These are phyloP conservation scores for Drosophila peninsularis DNA, from an alignment of 2,888 invertebrate genomes.

Conservation along the genomic window DNA sequence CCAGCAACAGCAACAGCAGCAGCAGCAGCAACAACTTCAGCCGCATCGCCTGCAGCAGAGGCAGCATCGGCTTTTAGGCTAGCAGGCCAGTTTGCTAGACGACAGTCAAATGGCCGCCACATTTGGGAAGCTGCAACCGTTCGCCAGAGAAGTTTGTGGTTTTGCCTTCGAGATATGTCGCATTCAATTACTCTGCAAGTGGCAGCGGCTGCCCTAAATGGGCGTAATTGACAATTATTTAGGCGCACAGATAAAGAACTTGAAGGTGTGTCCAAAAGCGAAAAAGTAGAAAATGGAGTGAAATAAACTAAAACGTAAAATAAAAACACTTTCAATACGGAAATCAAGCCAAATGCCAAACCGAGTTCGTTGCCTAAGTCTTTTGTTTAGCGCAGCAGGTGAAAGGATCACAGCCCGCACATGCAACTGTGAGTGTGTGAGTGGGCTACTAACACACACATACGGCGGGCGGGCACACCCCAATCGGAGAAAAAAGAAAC, in stretches of 20 bases:
- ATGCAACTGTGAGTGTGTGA: constrained; percentile 7
- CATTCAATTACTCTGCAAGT: constrained; percentile 63
- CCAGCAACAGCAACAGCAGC: no score
- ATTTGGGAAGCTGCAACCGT: constrained; percentile 73
- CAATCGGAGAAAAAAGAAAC: constrained; percentile 8
- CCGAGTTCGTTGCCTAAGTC: constrained; percentile 75
- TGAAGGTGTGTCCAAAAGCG: constrained; percentile 52
- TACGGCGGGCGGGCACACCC: constrained; percentile 54
- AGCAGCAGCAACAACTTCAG: not conserved
- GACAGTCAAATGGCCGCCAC: constrained; percentile 56
- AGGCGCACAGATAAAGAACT: constrained; percentile 60
- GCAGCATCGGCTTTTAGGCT: constrained; percentile 24
- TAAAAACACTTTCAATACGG: constrained; percentile 66
- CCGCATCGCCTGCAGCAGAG: constrained; percentile 5
- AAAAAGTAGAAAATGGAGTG: constrained; percentile 1
- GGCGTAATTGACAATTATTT: constrained; percentile 61
- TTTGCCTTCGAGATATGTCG: constrained; percentile 55
- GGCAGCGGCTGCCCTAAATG: constrained; percentile 42
- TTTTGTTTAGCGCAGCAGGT: constrained; percentile 72
- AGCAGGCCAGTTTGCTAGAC: constrained; percentile 27
- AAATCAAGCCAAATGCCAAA: constrained; percentile 43
- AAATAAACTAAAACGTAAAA: not conserved
- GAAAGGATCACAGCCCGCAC: constrained; percentile 59
- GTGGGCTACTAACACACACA: constrained; percentile 32
- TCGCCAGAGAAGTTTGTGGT: constrained; percentile 45